Percentiles rank a stretch among this genome's conserved stretches.
Conservation (phyloP, 2,888 invertebrate species). For the Hofmannophila pseudospretella region DNA sequence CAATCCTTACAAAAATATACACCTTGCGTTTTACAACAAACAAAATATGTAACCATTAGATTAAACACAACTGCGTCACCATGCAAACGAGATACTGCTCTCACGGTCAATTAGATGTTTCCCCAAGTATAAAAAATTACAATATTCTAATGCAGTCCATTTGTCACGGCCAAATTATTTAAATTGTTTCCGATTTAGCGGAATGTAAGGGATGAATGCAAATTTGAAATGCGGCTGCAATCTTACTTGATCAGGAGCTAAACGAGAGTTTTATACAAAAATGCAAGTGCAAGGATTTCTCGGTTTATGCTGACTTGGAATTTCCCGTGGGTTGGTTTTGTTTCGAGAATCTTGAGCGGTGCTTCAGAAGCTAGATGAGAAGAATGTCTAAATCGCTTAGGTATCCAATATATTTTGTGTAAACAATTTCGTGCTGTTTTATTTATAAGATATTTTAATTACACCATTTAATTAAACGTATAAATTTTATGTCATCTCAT, state of each 20-base stretch:
- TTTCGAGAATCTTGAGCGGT: slow-evolving; percentile 24
- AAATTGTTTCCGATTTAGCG: slow-evolving; percentile 47
- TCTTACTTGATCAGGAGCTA: slow-evolving; percentile 57
- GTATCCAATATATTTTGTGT: not conserved
- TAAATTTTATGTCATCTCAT: too few species aligned
- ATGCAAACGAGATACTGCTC: slow-evolving; percentile 35
- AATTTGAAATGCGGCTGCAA: slow-evolving; percentile 46
- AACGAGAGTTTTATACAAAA: slow-evolving; percentile 71
- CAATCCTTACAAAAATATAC: slow-evolving; percentile 17
- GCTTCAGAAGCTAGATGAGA: slow-evolving; percentile 11
- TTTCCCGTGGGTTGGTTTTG: slow-evolving; percentile 24
- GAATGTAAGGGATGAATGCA: slow-evolving; percentile 50
- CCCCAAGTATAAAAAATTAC: slow-evolving; percentile 43
- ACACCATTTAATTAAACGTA: not conserved
- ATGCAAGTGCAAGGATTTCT: slow-evolving; percentile 45
- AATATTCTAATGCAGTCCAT: slow-evolving; percentile 50
- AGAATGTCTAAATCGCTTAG: not conserved
- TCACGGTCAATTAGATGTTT: slow-evolving; percentile 62
- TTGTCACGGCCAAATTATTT: slow-evolving; percentile 66
- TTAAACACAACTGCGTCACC: slow-evolving; percentile 21
- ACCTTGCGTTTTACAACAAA: slow-evolving; percentile 20
- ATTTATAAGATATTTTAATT: not conserved
- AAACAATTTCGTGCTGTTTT: not conserved
- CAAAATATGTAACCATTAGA: slow-evolving; percentile 11
- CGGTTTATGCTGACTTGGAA: slow-evolving; percentile 26